A percentile compares a stretch with the other conserved stretches of the same genome.
Conservation (phyloP, 1,140 invertebrate species). For the Cotesia glomerata region DNA sequence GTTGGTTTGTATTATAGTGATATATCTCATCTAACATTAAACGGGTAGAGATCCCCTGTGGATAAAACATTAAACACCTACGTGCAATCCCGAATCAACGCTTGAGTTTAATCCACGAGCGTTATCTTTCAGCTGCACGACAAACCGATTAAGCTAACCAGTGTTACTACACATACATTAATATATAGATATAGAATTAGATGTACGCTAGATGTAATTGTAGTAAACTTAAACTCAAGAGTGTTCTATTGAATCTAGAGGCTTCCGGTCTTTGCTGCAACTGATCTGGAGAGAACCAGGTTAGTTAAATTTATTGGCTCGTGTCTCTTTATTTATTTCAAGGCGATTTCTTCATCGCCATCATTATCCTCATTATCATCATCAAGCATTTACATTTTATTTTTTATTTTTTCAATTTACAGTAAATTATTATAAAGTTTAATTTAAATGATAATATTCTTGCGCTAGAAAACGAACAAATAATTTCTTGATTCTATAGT, state of each 20-base stretch:
- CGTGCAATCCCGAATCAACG: conserved; percentile 25
- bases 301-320: conserved; percentile 2
- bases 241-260: conserved; percentile 14
- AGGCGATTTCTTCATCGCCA: background rate
- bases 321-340: conserved; percentile 3
- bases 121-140: conserved; percentile 34
- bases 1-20: too few relatives aligned
- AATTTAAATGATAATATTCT: background rate
- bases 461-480: too few relatives aligned
- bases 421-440: background rate
- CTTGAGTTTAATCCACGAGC: conserved; percentile 18
- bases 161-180: conserved; percentile 5
- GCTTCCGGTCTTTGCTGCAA: conserved; percentile 19
- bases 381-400: background rate
- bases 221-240: conserved; percentile 21
- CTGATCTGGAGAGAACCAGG: conserved; percentile 9
- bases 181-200: too few relatives aligned
- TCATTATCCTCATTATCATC: background rate
- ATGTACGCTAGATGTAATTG: background rate
- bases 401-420: background rate
- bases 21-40: too few relatives aligned
- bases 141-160: conserved; percentile 35
- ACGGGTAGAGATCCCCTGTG: conserved; percentile 14
- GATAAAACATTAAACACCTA: conserved; percentile 25
- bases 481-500: too few relatives aligned